Evolutionary conservation across 2,113 vertebrate species (phyloP), one percentile per base, ranked within the genome.

Genomic region (Spea bombifrons): DNA sequence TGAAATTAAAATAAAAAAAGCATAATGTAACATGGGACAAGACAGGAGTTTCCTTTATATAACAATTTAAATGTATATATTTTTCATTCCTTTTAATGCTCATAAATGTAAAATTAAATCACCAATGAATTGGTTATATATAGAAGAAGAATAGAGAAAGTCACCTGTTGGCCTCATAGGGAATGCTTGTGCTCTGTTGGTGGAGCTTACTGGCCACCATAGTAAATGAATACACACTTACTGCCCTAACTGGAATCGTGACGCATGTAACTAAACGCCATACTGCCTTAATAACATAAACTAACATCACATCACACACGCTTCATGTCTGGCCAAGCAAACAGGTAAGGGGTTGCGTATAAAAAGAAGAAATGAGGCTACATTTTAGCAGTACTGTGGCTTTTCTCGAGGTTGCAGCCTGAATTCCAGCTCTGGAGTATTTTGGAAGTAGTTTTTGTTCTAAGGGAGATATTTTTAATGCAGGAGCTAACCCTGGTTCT

Each of bases 401-500:
- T 59, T 9, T 12, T 59, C 1, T 59, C 10, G 1, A 9, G 55
- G 4, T 12, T 59, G 55, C 55, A 5, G 55, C 55, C 12, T 57
- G 55, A 4, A 12, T 9, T 9, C 55, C 2, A 13, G 10, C 15
- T 59, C 55, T 4, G 55, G 15, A 12, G 55, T 59, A 59, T 59
- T 59, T 59, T 59, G 8, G 55, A 59, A 13, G 1, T 59, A 71
- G 46, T 72, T 45, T 67, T 74, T 80, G 52, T 30, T 43, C 9
- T 45, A 61, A 16, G 16, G 55, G 67, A 66, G 43, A 80, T 71
- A 50, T 73, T 73, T 59, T 64, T 67, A 73, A 73, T 68, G 71
- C 44, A 74, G 71, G 50, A 80, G 64, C 64, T 80, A 66, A 73
- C 59, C 63, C 77, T 59, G 49, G 59, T 68, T n/a, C 52, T 74